phyloP scores from a whole-genome alignment of 2,888 invertebrate species.

The Encarsia formosa region DNA sequence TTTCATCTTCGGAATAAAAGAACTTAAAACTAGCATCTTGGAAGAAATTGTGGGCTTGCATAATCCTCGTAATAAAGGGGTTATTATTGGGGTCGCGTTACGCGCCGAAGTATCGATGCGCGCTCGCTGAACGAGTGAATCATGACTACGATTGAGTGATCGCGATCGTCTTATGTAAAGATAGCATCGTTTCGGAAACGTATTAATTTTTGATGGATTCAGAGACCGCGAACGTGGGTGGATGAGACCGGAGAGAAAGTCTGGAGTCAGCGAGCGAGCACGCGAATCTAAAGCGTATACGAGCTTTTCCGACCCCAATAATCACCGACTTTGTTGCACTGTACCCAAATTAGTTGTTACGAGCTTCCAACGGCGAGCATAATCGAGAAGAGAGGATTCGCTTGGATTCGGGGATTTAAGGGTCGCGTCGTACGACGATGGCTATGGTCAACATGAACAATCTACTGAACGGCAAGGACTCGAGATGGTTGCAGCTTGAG shows the following conservation, averaged over 20 bases:
- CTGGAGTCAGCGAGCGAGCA: neutral
- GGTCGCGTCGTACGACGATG: constrained; percentile 57
- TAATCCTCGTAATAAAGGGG: no score
- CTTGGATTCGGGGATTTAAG: no score
- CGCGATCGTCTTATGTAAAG: no score
- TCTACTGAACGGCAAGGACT: constrained; percentile 97
- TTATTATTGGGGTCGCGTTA: constrained; percentile 17
- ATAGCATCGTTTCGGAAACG: no score
- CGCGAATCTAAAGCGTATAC: neutral
- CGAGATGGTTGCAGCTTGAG: constrained; percentile 99
- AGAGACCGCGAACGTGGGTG: no score
- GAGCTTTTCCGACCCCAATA: constrained; percentile 13
- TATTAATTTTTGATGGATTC: no score
- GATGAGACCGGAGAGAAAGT: neutral
- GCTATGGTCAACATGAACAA: constrained; percentile 97
- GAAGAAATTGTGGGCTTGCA: no score
- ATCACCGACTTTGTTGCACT: constrained; percentile 23
- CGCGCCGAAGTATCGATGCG: neutral
- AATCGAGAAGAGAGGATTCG: no score
- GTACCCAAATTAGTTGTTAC: constrained; percentile 32
- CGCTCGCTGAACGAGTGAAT: neutral
- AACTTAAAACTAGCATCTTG: no score
- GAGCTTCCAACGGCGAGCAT: no score
- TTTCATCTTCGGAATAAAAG: no score
- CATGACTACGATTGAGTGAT: constrained; percentile 1